Base-by-base conservation (phyloP, 1,140 invertebrate genomes). In the Lutraria rhynchaena region DNA sequence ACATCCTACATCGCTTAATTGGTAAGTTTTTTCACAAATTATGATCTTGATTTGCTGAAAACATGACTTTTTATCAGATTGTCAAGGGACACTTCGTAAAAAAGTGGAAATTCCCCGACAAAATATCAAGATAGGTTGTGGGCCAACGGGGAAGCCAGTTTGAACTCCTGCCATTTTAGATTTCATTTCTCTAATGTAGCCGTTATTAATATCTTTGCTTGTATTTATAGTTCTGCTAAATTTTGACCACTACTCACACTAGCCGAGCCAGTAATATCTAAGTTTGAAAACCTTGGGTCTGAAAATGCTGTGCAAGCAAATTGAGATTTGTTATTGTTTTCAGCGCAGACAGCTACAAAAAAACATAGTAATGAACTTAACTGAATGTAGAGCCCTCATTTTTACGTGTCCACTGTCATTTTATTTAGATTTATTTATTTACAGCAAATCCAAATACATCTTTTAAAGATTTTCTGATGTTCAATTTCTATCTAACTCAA, bases 1-100 rank as follows among this genome's bases (percentile, higher is more conserved):
- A 83, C 80, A 81, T 84, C 84, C 83, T 73, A 80, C 85, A 71
- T 78, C 77, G 65, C 84, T 86, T 81, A 80, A 86, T 88, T 86
- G 87, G 87, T 88, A 88, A 88, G 87, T 83, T 61, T 80, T 61
- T 76, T 65, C 37, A 15, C 19, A 49, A 19, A 35, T 46, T 35
- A 51, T 77, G 22, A 67, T 67, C 27, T 29, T 51, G 19, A 67
- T 67, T 67, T 63, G 55, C 65, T 29, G 3, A 51, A 49, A n/a
- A 53, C 57, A 70, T 53, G 7, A 58, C 46, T 46, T 60, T 7
- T 41, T 78, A 35, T 70, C 35, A 49, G 17, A 22, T 24, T 46
- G 35, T 49, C 57, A 17, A 33, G 19, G 24, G n/a, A 33, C 4
- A 49, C 65, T n/a, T 31, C 15, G 57, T 13, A 11, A 29, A 29